Evolutionary conservation across 2,888 invertebrate species (phyloP).

Genomic region (Amblyteles armatorius): DNA sequence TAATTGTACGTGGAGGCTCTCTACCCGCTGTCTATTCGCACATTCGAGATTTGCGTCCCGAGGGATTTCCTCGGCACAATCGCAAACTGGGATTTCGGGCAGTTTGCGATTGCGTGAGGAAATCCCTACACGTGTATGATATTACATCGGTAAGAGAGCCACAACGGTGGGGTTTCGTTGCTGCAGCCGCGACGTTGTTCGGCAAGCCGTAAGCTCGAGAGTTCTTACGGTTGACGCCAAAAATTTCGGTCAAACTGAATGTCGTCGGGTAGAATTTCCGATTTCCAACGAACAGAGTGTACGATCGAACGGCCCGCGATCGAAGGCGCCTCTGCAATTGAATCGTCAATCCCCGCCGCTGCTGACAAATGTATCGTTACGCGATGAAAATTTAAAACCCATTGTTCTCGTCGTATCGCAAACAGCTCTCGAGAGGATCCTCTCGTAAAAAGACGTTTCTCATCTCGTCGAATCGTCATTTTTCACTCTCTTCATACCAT

Average conservation of each 20-base stretch:
- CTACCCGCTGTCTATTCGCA: not conserved
- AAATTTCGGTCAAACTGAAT: not conserved
- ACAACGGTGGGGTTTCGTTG: not conserved
- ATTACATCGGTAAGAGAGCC: not conserved
- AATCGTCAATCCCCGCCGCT: not conserved
- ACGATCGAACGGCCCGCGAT: no score
- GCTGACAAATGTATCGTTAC: not conserved
- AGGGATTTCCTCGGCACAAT: not conserved
- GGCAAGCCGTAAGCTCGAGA: not conserved
- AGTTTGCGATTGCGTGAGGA: not conserved
- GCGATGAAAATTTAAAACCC: constrained; percentile 16
- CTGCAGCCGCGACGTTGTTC: not conserved
- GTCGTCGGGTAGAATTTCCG: not conserved
- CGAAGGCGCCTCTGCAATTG: not conserved
- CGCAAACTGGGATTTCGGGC: not conserved
- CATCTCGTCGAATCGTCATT: constrained; percentile 38
- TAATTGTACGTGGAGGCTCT: not conserved
- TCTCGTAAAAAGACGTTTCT: constrained; percentile 4
- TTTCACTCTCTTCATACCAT: constrained; percentile 24
- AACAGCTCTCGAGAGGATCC: not conserved
- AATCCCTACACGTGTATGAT: not conserved
- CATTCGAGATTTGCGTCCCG: not conserved
- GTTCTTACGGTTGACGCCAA: not conserved
- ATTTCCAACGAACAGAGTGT: no score
- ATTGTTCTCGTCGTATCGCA: constrained; percentile 16